Evolutionary conservation across 2,888 invertebrate species (phyloP), one percentile per base, ranked within the genome.

Genomic region (Drosophila percnosoma): DNA sequence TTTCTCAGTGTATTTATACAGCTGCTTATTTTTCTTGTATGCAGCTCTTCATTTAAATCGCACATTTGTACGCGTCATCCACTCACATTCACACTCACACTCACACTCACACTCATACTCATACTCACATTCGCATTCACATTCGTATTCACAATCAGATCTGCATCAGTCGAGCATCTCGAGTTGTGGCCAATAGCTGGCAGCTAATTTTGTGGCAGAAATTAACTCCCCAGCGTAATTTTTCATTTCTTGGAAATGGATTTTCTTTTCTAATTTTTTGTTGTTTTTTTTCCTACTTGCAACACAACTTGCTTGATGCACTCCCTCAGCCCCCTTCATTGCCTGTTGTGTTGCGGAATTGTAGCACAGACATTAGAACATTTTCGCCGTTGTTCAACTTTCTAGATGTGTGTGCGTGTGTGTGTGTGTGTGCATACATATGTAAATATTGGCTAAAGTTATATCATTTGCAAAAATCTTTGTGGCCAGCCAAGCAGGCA

Each of bases 241-340:
- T 90, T 88, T 88, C 90, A 88, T 90, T 86, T 86, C 90, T 86
- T 63, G 76, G 89, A 90, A 90, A 82, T 76, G 71, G 73, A 75
- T 83, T 80, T 45, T 45, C 45, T 45, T 45, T 15, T 24, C 24
- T 13, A 0, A 36, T 2, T 21, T 15, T 4, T 45, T 24, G 10
- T n/a, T 24, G 24, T 4, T 38, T 18, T 38, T 38, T 75, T 36
- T 53, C 29, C 15, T 52, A 57, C 72, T 75, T 42, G 66, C 57
- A 52, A 78, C 82, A 81, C 89, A 72, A 83, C 71, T 74, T 75
- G 64, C 53, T 45, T 59, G 61, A 52, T 51, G 33, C 49, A 38
- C 48, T 55, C 33, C 24, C n/a, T 29, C 36, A 13, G 34, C 29
- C 18, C 31, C 52, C 2, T n/a, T 5, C 15, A 45, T 6, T 24